Base-by-base conservation (phyloP, 30 jellyfish, hydroid and myxozoan species). In the Cassiopea andromeda region DNA sequence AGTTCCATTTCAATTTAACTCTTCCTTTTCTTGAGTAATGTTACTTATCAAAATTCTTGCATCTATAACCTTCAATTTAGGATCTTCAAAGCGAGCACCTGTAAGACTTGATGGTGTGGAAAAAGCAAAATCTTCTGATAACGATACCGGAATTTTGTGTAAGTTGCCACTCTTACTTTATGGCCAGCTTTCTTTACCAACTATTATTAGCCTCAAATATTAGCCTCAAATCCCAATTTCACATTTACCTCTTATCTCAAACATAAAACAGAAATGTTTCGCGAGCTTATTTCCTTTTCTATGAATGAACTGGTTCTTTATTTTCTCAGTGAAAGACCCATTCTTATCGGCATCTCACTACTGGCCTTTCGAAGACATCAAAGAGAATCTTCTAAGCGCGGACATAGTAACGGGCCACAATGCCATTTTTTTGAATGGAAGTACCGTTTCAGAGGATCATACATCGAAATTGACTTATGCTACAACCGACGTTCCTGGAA, bases 321-420 rank as follows among this genome's bases (percentile, higher is more conserved):
- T 44, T 19, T 50, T 85, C 70, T 69, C 91, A 96, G 99, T 97
- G 77, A 89, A 78, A 78, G 98, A 92, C 61, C 99, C 99, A 3
- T 96, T 96, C 89, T 77, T 92, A 47, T 98, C 92, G 50, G 97
- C 98, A 48, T 78, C 97, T 14, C 99, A 96, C 77, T 96, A 67
- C 84, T 96, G 99, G 99, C 99, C 99, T 43, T 74, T 96, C 71
- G 97, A 96, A 9, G 69, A 83, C 48, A 93, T 68, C 45, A 73
- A 87, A 50, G 43, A 64, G 27, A 81, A 85, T 10, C 82, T 87
- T 49, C 69, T 86, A 27, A 87, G 93, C 81, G 60, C 70, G 14
- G 99, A 96, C 72, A 69, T 96, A 1, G 95, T 89, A 59, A 96
- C 99, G 38, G 99, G 99, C 8, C 98, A 87, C 60, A 87, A 91